These are phyloP conservation scores for Diplodus puntazzo DNA, from an alignment of 2,797 vertebrate species.

Conservation along the genomic window DNA sequence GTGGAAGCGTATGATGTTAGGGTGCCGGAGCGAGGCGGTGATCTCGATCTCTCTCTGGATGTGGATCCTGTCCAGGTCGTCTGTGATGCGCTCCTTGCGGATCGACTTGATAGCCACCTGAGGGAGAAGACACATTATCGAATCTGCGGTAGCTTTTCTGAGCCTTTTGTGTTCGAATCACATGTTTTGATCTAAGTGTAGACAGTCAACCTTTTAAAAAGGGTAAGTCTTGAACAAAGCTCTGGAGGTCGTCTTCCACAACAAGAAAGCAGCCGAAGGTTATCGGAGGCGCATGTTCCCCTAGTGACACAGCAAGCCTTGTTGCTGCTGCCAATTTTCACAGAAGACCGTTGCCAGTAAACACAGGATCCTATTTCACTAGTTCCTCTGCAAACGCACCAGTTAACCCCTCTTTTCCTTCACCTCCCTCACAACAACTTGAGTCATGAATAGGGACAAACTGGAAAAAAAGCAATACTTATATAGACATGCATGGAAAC, in stretches of 20 bases:
- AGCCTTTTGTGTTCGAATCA: neutral
- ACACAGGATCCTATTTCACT: conserved; percentile 25
- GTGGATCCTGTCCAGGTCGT: conserved; percentile 85
- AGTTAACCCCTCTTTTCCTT: conserved; percentile 11
- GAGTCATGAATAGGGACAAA: neutral
- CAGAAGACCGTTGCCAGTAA: conserved; percentile 22
- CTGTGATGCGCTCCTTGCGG: conserved; percentile 85
- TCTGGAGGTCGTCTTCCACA: neutral
- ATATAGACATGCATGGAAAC: conserved; percentile 17
- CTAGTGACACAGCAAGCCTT: neutral
- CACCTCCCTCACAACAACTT: neutral
- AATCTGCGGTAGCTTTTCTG: neutral
- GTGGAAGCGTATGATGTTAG: conserved; percentile 86
- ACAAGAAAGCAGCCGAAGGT: neutral
- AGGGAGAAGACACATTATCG: neutral
- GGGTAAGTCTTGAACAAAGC: neutral
- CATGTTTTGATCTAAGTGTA: neutral
- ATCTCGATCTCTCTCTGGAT: conserved; percentile 90
- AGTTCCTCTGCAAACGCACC: neutral
- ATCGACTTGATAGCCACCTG: conserved; percentile 90
- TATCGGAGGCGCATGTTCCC: neutral
- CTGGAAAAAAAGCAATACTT: conserved; percentile 7
- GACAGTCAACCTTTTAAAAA: neutral
- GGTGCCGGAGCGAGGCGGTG: conserved; percentile 83
- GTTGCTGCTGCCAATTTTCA: conserved; percentile 17